phyloP scores from a whole-genome alignment of 2,113 vertebrate species.

The Conger conger region DNA sequence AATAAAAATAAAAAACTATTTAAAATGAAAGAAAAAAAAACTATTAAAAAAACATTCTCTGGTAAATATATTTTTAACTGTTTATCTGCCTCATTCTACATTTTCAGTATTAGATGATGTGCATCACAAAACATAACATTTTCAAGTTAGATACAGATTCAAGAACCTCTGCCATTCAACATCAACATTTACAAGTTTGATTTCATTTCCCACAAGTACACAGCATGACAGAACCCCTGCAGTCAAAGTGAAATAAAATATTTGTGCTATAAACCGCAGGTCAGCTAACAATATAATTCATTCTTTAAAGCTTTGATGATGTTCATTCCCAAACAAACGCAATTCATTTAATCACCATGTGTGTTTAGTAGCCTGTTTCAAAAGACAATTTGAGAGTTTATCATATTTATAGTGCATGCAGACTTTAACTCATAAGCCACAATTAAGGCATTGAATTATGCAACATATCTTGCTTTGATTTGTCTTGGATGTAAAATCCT shows the following conservation, averaged over 20 bases:
- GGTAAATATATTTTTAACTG: not conserved
- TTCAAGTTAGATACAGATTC: slow-evolving; percentile 5
- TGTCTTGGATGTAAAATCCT: not conserved
- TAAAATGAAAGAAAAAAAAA: too few species aligned
- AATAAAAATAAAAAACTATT: not conserved
- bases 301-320: not conserved
- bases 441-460: slow-evolving; percentile 45
- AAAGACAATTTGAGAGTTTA: not conserved
- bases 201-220: slow-evolving; percentile 13
- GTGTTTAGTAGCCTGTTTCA: not conserved
- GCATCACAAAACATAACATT: slow-evolving; percentile 2
- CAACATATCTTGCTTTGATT: slow-evolving; percentile 52
- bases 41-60: not conserved
- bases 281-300: not conserved
- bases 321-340: not conserved
- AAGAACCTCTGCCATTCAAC: slow-evolving; percentile 11
- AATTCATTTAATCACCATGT: not conserved
- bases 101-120: not conserved
- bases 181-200: not conserved
- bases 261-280: not conserved
- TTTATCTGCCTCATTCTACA: not conserved
- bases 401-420: slow-evolving; percentile 41
- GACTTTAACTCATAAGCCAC: slow-evolving; percentile 34
- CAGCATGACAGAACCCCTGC: not conserved
- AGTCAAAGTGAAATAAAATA: not conserved